Conservation (phyloP, 2,888 invertebrate species). For the Exocentrus adspersus region DNA sequence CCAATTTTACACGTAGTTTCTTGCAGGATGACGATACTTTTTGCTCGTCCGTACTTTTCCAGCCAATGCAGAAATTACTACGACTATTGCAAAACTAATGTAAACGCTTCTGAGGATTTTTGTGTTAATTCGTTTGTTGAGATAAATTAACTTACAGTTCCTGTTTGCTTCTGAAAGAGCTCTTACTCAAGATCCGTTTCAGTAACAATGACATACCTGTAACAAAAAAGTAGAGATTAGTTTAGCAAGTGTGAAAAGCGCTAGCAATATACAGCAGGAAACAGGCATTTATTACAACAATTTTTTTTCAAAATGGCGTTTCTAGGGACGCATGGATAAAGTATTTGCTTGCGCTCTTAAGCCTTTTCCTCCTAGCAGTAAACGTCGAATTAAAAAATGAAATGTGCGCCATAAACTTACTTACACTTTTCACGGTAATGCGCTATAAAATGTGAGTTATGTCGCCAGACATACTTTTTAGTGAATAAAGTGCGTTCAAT, state of each 20-base stretch:
- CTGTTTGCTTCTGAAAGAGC: no score
- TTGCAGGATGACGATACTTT: background rate
- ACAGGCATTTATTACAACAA: no score
- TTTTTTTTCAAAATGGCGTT: constrained; percentile 23
- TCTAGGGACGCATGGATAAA: no score
- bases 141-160: no score
- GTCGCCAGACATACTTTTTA: background rate
- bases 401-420: no score
- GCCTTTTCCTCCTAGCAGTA: no score
- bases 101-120: background rate
- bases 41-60: background rate
- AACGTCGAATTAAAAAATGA: no score
- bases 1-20: constrained; percentile 5
- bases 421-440: no score
- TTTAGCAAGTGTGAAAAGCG: background rate
- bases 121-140: no score
- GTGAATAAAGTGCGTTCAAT: constrained; percentile 1
- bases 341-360: no score
- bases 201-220: constrained; percentile 25
- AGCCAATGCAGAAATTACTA: background rate
- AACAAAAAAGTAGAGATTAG: constrained; percentile 28
- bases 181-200: no score
- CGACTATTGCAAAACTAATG: background rate
- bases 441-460: background rate
- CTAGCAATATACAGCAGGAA: constrained; percentile 14